phyloP scores from a whole-genome alignment of 2,113 vertebrate species.

The Phylloscopus trochilus region DNA sequence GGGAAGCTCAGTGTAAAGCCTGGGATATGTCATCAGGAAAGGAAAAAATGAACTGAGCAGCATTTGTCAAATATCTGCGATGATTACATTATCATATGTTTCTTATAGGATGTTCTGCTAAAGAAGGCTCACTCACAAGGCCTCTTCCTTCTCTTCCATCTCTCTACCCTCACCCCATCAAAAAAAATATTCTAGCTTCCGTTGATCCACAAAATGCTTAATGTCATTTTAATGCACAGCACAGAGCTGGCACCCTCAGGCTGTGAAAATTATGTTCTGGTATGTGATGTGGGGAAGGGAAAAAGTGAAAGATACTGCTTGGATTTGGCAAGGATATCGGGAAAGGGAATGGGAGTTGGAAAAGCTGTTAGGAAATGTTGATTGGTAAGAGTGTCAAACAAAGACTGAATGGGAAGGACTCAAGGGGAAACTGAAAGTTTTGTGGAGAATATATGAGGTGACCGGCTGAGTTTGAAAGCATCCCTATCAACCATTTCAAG shows the following conservation, averaged over 20 bases:
- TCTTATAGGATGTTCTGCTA: slow-evolving; percentile 25
- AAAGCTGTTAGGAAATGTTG: slow-evolving; percentile 62
- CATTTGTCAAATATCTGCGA: slow-evolving; percentile 54
- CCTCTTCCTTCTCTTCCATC: slow-evolving; percentile 1
- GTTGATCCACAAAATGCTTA: slow-evolving; percentile 23
- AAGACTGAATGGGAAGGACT: slow-evolving; percentile 26
- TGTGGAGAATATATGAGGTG: slow-evolving; percentile 54
- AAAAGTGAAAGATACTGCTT: slow-evolving; percentile 49
- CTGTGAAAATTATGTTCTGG: slow-evolving; percentile 55
- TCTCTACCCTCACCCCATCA: slow-evolving; percentile 38
- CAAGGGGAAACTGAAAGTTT: slow-evolving; percentile 35
- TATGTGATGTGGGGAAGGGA: slow-evolving; percentile 48
- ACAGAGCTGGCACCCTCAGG: slow-evolving; percentile 43
- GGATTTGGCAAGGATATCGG: slow-evolving; percentile 49
- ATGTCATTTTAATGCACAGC: slow-evolving; percentile 56
- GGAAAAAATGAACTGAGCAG: slow-evolving; percentile 52
- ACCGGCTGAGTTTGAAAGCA: slow-evolving; percentile 12
- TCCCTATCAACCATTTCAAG: slow-evolving; percentile 49
- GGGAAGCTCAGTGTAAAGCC: slow-evolving; percentile 35
- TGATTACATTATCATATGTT: slow-evolving; percentile 67
- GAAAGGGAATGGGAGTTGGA: slow-evolving; percentile 50
- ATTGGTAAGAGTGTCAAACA: slow-evolving; percentile 50
- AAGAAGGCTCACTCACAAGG: neutral
- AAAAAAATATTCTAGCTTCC: slow-evolving; percentile 49
- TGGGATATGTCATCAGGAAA: slow-evolving; percentile 57